Evolutionary conservation across 2,113 vertebrate species (phyloP).

Genomic region (Ptychochromis oligacanthus): DNA sequence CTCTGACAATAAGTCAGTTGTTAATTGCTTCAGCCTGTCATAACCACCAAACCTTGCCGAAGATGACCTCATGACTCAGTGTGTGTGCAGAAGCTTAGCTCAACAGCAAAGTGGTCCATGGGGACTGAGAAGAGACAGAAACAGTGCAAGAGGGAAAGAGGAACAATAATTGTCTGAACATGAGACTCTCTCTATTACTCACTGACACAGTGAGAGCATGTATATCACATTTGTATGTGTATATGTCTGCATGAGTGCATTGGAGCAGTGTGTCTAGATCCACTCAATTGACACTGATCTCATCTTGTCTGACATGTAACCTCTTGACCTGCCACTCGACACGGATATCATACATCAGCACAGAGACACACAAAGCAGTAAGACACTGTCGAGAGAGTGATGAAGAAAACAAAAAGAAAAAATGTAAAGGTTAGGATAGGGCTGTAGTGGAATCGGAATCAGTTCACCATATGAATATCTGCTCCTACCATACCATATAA

Average conservation of each 20-base stretch:
- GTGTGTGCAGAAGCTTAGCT: constrained; percentile 15
- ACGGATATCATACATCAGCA: constrained; percentile 7
- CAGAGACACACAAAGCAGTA: not conserved
- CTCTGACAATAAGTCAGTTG: constrained; percentile 48
- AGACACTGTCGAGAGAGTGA: not conserved
- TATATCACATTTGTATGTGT: constrained; percentile 19
- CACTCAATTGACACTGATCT: constrained; percentile 63
- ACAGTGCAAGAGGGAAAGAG: constrained; percentile 26
- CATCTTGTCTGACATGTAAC: constrained; percentile 57
- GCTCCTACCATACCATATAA: accelerated
- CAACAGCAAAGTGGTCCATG: constrained; percentile 4
- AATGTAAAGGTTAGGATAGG: accelerated
- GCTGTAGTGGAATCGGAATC: not conserved
- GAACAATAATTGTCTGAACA: constrained; percentile 53
- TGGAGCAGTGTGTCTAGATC: constrained; percentile 7
- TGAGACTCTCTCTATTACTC: constrained; percentile 45
- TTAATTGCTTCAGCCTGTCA: constrained; percentile 61
- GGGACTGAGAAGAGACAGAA: constrained; percentile 33
- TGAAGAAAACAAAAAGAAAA: not conserved
- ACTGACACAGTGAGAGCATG: constrained; percentile 39
- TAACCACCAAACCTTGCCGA: constrained; percentile 42
- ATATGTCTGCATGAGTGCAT: not conserved
- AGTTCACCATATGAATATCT: not conserved
- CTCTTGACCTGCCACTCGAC: constrained; percentile 1
- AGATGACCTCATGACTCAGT: constrained; percentile 62